Evolutionary conservation across 2,113 vertebrate genomes (phyloP).

Genomic region (Oncorhynchus masou): DNA sequence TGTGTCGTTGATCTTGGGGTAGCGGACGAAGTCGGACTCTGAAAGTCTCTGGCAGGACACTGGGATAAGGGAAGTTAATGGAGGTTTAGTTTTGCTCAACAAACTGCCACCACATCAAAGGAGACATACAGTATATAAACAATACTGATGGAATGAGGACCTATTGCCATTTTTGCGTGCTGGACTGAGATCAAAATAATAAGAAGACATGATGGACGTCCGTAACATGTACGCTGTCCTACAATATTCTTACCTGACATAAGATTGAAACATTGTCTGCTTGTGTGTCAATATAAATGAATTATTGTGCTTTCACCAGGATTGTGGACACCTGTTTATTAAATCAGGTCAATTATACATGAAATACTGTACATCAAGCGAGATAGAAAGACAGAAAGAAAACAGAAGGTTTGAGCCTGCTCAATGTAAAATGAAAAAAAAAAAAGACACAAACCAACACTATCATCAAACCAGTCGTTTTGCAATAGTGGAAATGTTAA

Average conservation of each 20-base stretch:
- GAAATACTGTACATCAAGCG: background rate
- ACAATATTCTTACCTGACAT: background rate
- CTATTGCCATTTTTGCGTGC: background rate
- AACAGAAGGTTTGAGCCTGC: background rate
- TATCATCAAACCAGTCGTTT: constrained; percentile 4
- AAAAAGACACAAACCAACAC: background rate
- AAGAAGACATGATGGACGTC: background rate
- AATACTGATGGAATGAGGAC: background rate
- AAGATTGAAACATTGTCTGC: background rate
- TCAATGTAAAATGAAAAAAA: background rate
- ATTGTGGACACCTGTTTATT: too few relatives aligned
- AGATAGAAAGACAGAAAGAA: too few relatives aligned
- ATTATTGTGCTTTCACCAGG: too few relatives aligned
- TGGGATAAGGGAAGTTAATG: constrained; percentile 20
- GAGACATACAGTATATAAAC: background rate
- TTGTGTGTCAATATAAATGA: background rate
- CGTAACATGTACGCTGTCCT: background rate
- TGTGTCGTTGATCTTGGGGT: constrained; percentile 29
- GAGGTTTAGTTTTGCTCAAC: background rate
- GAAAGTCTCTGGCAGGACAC: constrained; percentile 10
- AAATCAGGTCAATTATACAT: background rate
- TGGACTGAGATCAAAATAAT: background rate
- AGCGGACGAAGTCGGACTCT: background rate
- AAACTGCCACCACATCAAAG: background rate
- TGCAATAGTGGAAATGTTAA: constrained; percentile 42